These are phyloP conservation scores for Leptodactylus fuscus DNA, from an alignment of 2,113 vertebrate genomes.

Conservation along the genomic window DNA sequence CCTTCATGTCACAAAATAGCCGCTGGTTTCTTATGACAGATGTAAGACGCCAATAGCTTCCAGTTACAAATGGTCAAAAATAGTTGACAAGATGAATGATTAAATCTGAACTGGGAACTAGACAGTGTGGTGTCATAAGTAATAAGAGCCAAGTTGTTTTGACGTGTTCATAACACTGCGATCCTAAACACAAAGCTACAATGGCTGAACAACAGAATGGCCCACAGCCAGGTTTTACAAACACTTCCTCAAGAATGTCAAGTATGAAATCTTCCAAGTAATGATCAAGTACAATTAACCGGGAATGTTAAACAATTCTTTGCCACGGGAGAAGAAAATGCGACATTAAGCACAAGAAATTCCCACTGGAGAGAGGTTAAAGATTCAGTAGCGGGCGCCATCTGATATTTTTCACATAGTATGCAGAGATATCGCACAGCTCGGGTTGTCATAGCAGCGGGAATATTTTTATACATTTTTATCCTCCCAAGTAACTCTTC, in stretches of 20 bases:
- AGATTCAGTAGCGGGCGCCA: neutral
- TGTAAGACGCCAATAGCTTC: slow-evolving; percentile 69
- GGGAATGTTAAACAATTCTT: slow-evolving; percentile 51
- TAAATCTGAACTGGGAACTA: slow-evolving; percentile 61
- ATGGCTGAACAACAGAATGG: slow-evolving; percentile 9
- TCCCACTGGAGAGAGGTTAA: neutral
- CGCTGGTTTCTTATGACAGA: slow-evolving; percentile 62
- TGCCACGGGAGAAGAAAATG: neutral
- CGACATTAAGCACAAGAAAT: slow-evolving; percentile 5
- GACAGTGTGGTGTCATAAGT: slow-evolving; percentile 59
- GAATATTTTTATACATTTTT: slow-evolving; percentile 4
- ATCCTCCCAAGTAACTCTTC: neutral
- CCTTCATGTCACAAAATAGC: slow-evolving; percentile 57
- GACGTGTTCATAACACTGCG: neutral
- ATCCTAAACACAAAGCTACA: slow-evolving; percentile 38
- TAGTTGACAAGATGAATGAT: slow-evolving; percentile 63
- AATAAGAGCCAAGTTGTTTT: slow-evolving; percentile 48
- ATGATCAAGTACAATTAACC: slow-evolving; percentile 38
- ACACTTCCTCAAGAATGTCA: slow-evolving; percentile 57
- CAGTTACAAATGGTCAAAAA: slow-evolving; percentile 68
- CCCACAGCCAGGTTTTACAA: slow-evolving; percentile 37
- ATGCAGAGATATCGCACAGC: neutral
- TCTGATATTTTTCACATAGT: slow-evolving; percentile 15
- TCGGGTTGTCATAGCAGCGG: slow-evolving; percentile 36
- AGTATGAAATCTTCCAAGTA: slow-evolving; percentile 53